phyloP scores from a whole-genome alignment of 2,113 vertebrate species.

The Corythaixoides concolor region DNA sequence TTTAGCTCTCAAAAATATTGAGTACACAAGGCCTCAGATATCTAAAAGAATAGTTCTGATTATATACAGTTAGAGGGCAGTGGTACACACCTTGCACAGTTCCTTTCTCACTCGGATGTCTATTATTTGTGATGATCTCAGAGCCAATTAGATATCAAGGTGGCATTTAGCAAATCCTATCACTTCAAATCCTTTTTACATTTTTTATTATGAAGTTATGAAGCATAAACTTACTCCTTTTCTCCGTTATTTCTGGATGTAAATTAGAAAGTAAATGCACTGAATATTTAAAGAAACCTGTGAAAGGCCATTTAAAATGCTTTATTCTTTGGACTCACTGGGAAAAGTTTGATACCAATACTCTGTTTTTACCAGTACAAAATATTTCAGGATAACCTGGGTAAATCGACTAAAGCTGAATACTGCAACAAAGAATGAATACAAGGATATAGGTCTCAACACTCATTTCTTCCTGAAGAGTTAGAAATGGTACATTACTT shows the following conservation, averaged over 20 bases:
- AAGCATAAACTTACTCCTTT: neutral
- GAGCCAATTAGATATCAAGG: neutral
- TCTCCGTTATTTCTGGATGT: neutral
- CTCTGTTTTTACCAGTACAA: neutral
- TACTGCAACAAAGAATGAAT: fast-evolving
- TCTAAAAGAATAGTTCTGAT: neutral
- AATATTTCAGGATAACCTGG: neutral
- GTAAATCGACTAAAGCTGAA: neutral
- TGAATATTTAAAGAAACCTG: neutral
- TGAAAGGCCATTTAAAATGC: neutral
- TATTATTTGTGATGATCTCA: neutral
- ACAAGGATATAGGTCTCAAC: neutral
- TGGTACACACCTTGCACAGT: neutral
- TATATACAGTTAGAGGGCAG: neutral
- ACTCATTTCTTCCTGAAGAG: neutral
- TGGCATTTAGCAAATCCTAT: neutral
- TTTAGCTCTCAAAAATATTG: neutral
- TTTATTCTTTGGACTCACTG: neutral
- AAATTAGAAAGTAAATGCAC: neutral
- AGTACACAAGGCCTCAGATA: neutral
- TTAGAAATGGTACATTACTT: neutral
- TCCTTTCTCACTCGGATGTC: neutral
- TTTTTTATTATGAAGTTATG: neutral
- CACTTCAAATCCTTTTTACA: neutral
- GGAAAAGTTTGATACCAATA: neutral